phyloP scores from a whole-genome alignment of 2,113 vertebrate species.

The Craseonycteris thonglongyai region DNA sequence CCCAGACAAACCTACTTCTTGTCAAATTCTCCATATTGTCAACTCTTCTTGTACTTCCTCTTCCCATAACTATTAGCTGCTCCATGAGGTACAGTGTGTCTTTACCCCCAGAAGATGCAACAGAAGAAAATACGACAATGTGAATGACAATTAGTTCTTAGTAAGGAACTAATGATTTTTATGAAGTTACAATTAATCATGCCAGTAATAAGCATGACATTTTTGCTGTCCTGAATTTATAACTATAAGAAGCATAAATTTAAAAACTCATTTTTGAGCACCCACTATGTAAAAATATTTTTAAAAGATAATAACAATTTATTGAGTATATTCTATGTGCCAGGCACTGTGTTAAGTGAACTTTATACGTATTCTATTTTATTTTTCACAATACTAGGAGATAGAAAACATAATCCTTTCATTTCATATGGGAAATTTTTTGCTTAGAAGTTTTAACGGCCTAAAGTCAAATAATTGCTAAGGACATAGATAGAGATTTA shows the following conservation, averaged over 20 bases:
- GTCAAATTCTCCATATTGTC: neutral
- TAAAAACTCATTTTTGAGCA: neutral
- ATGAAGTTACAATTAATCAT: neutral
- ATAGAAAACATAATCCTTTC: neutral
- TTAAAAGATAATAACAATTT: neutral
- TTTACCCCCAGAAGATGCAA: neutral
- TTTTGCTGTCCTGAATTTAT: neutral
- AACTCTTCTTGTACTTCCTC: neutral
- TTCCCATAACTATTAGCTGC: neutral
- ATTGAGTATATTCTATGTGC: neutral
- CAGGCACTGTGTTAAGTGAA: neutral
- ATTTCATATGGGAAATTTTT: neutral
- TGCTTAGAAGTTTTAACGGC: neutral
- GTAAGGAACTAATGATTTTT: neutral
- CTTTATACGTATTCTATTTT: neutral
- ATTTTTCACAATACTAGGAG: neutral
- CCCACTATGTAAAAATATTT: neutral
- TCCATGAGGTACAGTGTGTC: neutral
- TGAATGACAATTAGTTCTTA: neutral
- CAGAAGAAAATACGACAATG: neutral
- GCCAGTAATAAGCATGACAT: neutral
- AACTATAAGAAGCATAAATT: neutral
- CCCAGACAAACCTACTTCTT: neutral
- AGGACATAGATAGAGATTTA: neutral
- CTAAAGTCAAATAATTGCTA: neutral